phyloP scores from a whole-genome alignment of 1,140 invertebrate genomes.

The Rhagoletis pomonella region DNA sequence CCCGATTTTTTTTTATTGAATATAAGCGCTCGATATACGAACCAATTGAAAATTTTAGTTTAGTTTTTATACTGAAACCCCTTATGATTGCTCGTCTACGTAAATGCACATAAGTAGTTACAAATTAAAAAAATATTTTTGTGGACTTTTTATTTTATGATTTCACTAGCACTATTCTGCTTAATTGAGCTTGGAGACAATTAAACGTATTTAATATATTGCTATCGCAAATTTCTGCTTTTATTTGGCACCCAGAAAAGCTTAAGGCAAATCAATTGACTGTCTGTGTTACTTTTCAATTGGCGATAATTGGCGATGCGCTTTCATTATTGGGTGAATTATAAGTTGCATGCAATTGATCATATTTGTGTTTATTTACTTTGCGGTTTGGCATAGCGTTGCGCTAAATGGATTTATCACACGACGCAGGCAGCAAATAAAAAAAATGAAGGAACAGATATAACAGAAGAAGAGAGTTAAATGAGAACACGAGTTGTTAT shows the following conservation, averaged over 20 bases:
- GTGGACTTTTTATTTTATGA: too few species aligned
- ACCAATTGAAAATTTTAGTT: too few species aligned
- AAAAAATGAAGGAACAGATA: background rate
- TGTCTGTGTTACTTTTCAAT: background rate
- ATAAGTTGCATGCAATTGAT: slow-evolving; percentile 26
- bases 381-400: background rate
- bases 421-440: background rate
- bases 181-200: slow-evolving; percentile 30
- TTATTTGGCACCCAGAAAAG: background rate
- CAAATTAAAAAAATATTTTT: too few species aligned
- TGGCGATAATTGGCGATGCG: slow-evolving; percentile 22
- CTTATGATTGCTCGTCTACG: too few species aligned
- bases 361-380: background rate
- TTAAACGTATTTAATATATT: background rate
- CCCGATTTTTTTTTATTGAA: too few species aligned
- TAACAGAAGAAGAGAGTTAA: background rate
- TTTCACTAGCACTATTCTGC: too few species aligned
- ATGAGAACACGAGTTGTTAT: slow-evolving; percentile 30
- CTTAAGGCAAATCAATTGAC: background rate
- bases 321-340: background rate
- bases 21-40: too few species aligned
- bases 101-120: too few species aligned
- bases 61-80: too few species aligned
- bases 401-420: slow-evolving; percentile 19
- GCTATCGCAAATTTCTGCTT: background rate